Evolutionary conservation across 2,888 invertebrate genomes (phyloP).

Genomic region (Luperina testacea): DNA sequence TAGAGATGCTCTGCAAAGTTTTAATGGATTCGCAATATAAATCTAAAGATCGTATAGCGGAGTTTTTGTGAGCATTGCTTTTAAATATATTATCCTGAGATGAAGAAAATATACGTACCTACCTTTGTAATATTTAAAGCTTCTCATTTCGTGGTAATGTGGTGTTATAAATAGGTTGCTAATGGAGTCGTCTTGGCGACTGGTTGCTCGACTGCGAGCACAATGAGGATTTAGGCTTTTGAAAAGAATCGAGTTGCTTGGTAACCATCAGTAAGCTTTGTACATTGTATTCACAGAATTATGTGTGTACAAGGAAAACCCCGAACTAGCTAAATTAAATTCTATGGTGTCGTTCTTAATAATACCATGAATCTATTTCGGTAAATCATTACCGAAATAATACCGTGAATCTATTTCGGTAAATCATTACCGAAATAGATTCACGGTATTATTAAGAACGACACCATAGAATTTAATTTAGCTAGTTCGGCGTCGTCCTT

Average conservation of each 20-base stretch:
- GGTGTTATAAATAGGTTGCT: conserved; percentile 31
- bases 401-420: no score
- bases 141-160: conserved; percentile 27
- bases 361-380: not conserved
- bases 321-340: not conserved
- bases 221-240: conserved; percentile 18
- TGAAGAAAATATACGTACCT: conserved; percentile 6
- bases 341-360: not conserved
- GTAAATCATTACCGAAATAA: no score
- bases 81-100: conserved; percentile 34
- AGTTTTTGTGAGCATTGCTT: conserved; percentile 27
- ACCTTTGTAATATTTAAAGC: conserved; percentile 20
- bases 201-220: conserved; percentile 3
- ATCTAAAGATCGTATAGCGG: conserved; percentile 27
- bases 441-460: not conserved
- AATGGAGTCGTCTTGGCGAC: conserved; percentile 23
- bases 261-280: conserved; percentile 5
- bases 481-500: not conserved
- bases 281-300: not conserved
- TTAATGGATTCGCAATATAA: conserved; percentile 65
- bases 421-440: no score
- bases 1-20: conserved; percentile 63
- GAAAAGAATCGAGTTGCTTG: conserved; percentile 28
- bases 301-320: not conserved
- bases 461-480: not conserved